These are phyloP conservation scores for Trisateles emortualis DNA, from an alignment of 2,888 invertebrate species.

Conservation along the genomic window DNA sequence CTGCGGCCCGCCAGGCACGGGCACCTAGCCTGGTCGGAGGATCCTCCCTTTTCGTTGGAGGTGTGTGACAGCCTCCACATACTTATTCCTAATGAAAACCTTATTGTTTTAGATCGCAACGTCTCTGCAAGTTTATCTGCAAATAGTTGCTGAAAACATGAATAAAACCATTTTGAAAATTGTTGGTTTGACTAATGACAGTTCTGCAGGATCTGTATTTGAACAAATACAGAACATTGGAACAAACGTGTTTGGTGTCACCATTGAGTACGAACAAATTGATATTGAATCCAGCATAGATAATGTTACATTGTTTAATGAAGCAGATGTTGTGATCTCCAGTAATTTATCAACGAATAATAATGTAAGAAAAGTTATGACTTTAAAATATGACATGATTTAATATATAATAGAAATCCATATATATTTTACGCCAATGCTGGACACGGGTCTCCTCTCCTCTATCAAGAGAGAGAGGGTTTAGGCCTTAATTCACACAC, in stretches of 20 bases:
- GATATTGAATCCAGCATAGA: constrained; percentile 7
- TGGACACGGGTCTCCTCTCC: no score
- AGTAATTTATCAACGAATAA: constrained; percentile 40
- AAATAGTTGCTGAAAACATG: constrained; percentile 54
- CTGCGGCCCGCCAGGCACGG: no score
- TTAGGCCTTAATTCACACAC: no score
- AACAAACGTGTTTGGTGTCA: constrained; percentile 23
- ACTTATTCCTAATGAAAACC: no score
- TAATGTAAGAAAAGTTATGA: no score
- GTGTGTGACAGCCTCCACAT: no score
- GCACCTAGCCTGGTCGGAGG: no score
- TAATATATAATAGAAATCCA: no score
- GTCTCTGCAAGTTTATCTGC: constrained; percentile 46
- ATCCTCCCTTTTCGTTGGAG: no score
- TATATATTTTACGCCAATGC: no score
- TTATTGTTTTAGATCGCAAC: constrained; percentile 32
- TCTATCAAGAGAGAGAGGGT: no score
- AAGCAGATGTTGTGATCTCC: constrained; percentile 40
- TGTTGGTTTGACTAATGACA: constrained; percentile 32
- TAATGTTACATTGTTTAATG: constrained; percentile 9
- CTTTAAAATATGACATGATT: no score
- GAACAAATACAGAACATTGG: constrained; percentile 35
- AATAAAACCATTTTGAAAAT: constrained; percentile 42
- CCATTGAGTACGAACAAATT: constrained; percentile 31
- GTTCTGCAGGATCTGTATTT: constrained; percentile 24